Conservation (phyloP, 2,113 vertebrate genomes). For the Labeo rohita region DNA sequence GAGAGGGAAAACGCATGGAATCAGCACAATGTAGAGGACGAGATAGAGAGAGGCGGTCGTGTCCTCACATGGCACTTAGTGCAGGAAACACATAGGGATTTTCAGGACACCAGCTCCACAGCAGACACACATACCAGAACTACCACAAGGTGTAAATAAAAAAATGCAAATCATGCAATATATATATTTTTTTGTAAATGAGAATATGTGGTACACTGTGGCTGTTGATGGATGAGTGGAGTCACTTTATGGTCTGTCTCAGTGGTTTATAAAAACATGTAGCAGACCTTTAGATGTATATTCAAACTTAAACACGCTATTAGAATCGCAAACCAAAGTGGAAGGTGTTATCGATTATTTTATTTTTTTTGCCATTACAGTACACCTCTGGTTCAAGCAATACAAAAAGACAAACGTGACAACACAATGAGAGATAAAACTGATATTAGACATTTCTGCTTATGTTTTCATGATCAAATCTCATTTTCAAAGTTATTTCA, state of each 20-base stretch:
- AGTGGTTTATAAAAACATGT: conserved; percentile 63
- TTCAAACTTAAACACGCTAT: conserved; percentile 48
- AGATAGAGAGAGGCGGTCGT: not conserved
- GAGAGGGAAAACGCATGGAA: conserved; percentile 10
- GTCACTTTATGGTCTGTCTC: conserved; percentile 65
- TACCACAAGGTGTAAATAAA: conserved; percentile 71
- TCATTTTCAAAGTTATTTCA: not conserved
- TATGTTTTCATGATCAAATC: not conserved
- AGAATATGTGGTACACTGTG: conserved; percentile 68
- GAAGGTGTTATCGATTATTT: conserved; percentile 59
- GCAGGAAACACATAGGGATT: conserved; percentile 34
- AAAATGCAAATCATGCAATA: conserved; percentile 66
- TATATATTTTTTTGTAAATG: conserved; percentile 66
- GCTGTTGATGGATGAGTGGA: conserved; percentile 65
- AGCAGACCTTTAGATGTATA: conserved; percentile 52
- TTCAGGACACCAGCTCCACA: conserved; percentile 43
- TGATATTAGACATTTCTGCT: not conserved
- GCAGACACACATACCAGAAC: conserved; percentile 53
- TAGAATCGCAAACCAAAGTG: conserved; percentile 63
- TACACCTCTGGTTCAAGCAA: conserved; percentile 72
- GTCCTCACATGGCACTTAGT: conserved; percentile 34
- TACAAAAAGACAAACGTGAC: conserved; percentile 59
- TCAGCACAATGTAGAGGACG: conserved; percentile 44
- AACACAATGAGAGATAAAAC: conserved; percentile 55
- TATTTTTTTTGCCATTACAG: conserved; percentile 59